Percentiles rank a stretch among this genome's conserved stretches.
Evolutionary conservation across 2,888 invertebrate species (phyloP).

Genomic region (Horisme vitalbata): DNA sequence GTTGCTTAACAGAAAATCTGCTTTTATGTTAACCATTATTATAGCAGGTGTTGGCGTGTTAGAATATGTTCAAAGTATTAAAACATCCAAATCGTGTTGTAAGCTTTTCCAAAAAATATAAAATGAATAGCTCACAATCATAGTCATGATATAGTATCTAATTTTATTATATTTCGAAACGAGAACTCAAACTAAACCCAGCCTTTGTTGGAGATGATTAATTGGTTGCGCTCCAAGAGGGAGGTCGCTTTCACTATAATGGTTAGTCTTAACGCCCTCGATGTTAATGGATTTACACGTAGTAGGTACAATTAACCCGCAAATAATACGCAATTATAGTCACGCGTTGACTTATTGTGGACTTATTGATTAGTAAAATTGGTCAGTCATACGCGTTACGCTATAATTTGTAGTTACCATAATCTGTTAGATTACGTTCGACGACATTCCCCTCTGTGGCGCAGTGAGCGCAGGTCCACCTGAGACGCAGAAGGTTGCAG

Average conservation of each 20-base stretch:
- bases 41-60: too few relatives aligned
- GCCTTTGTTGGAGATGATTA: constrained; percentile 49
- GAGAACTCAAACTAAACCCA: constrained; percentile 44
- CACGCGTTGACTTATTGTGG: neutral
- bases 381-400: too few relatives aligned
- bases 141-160: constrained; percentile 38
- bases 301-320: constrained; percentile 41
- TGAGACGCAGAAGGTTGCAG: too few relatives aligned
- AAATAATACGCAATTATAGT: constrained; percentile 34
- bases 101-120: constrained; percentile 22
- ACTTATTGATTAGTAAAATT: neutral
- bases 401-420: neutral
- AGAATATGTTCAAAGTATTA: too few relatives aligned
- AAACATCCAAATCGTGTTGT: too few relatives aligned
- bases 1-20: too few relatives aligned
- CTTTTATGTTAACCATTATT: too few relatives aligned
- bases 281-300: constrained; percentile 43
- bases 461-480: too few relatives aligned
- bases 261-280: constrained; percentile 37
- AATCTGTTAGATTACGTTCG: neutral
- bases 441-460: too few relatives aligned
- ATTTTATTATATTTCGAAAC: constrained; percentile 41
- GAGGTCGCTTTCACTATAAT: constrained; percentile 40
- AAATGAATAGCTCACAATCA: constrained; percentile 7
- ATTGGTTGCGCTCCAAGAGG: constrained; percentile 38